A percentile compares a stretch with the other conserved stretches of the same genome.
Conservation (phyloP, 2,113 vertebrate species). For the Indri indri region DNA sequence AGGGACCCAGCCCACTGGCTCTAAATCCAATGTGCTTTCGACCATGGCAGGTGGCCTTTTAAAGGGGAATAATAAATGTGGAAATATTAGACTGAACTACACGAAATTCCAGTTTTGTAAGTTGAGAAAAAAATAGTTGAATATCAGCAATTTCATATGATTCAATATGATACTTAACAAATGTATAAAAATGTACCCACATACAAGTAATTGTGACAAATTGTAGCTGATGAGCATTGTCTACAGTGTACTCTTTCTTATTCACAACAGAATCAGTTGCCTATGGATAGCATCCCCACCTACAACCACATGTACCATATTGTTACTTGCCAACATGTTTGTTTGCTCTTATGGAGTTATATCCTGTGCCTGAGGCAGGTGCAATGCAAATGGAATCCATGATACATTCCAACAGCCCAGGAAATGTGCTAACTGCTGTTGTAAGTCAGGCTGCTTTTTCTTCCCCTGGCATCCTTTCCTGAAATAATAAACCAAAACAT, state of each 20-base stretch:
- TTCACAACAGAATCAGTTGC: neutral
- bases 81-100: neutral
- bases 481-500: conserved; percentile 49
- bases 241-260: neutral
- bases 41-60: conserved; percentile 12
- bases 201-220: neutral
- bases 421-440: neutral
- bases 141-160: neutral
- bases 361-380: neutral
- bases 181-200: neutral
- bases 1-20: neutral
- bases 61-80: neutral
- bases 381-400: neutral
- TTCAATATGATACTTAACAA: neutral
- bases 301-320: neutral
- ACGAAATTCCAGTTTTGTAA: neutral
- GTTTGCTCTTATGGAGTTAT: neutral
- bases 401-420: neutral
- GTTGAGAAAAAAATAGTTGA: neutral
- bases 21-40: conserved; percentile 21
- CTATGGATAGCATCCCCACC: neutral
- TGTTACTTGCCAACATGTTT: neutral
- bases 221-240: neutral
- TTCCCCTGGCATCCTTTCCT: neutral
- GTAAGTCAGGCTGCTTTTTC: neutral